Conservation (phyloP, 2,888 invertebrate species). For the Lomographa bimaculata region DNA sequence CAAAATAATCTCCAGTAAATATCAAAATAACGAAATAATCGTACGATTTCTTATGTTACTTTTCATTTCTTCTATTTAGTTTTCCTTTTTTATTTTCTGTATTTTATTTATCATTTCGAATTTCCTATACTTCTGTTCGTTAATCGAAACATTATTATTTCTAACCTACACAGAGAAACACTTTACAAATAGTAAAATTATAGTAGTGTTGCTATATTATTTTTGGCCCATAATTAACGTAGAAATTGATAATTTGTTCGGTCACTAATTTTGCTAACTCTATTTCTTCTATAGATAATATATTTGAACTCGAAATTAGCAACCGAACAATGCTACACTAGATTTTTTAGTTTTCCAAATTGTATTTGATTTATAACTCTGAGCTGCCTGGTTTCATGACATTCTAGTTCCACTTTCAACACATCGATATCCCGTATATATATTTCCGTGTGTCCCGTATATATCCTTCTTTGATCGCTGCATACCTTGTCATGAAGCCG, state of each 20-base stretch:
- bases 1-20: slow-evolving; percentile 35
- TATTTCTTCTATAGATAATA: background rate
- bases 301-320: slow-evolving; percentile 47
- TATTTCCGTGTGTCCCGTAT: slow-evolving; percentile 33
- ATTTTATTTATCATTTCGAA: slow-evolving; percentile 55
- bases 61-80: slow-evolving; percentile 43
- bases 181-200: slow-evolving; percentile 69
- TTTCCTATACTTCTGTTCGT: slow-evolving; percentile 73
- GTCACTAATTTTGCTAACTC: slow-evolving; percentile 58
- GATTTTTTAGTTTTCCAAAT: slow-evolving; percentile 59
- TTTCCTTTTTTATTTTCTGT: slow-evolving; percentile 49
- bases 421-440: slow-evolving; percentile 37
- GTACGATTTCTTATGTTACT: slow-evolving; percentile 53
- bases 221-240: slow-evolving; percentile 75
- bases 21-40: slow-evolving; percentile 31
- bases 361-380: slow-evolving; percentile 53
- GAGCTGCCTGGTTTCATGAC: slow-evolving; percentile 71
- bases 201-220: slow-evolving; percentile 72
- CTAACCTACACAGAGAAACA: slow-evolving; percentile 83
- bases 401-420: slow-evolving; percentile 39
- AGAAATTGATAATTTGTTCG: slow-evolving; percentile 63
- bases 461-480: slow-evolving; percentile 32
- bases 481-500: slow-evolving; percentile 65
- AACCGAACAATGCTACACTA: slow-evolving; percentile 66
- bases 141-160: slow-evolving; percentile 59